These are phyloP conservation scores for Aphrophora alni DNA, from an alignment of 2,888 invertebrate genomes.

Conservation along the genomic window DNA sequence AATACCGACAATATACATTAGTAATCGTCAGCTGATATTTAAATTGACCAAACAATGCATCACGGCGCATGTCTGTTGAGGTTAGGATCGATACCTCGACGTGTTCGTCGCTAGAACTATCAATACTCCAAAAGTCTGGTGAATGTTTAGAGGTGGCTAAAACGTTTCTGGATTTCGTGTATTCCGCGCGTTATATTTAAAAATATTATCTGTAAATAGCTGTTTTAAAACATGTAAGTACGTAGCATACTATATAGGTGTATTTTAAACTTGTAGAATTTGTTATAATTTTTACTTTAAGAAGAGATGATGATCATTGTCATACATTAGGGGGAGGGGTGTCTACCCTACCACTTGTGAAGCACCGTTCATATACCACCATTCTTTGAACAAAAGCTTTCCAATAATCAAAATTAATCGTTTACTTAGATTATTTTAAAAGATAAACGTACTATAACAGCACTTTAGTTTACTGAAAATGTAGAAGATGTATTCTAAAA, in stretches of 20 bases:
- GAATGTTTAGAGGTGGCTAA: neutral
- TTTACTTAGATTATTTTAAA: too few relatives aligned
- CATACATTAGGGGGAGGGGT: neutral
- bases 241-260: neutral
- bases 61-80: neutral
- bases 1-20: neutral
- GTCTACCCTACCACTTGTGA: neutral
- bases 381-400: too few relatives aligned
- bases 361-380: neutral
- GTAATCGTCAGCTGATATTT: neutral
- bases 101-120: neutral
- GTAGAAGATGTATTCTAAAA: neutral
- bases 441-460: too few relatives aligned
- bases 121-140: neutral
- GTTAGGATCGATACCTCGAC: neutral
- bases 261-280: neutral
- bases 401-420: too few relatives aligned
- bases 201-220: neutral
- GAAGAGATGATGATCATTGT: neutral
- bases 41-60: neutral
- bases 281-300: neutral
- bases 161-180: neutral
- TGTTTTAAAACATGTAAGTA: neutral
- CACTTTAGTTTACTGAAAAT: too few relatives aligned
- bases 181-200: neutral